Percentiles rank a stretch among this genome's conserved stretches.
Evolutionary conservation across 1,140 invertebrate genomes (phyloP).

Genomic region (Triops longicaudatus): DNA sequence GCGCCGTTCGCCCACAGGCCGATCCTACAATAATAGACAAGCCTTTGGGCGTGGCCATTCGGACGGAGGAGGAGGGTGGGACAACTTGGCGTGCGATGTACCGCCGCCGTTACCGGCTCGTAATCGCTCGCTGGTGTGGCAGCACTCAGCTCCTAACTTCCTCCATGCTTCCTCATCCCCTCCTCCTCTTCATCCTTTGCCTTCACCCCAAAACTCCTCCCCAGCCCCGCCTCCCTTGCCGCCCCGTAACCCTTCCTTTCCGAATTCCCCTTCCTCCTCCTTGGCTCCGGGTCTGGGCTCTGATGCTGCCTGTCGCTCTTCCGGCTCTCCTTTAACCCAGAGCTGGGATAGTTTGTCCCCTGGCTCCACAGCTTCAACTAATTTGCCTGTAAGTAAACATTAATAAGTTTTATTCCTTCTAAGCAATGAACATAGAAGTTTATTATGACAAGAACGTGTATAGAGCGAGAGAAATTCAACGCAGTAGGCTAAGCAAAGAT

Average conservation of each 20-base stretch:
- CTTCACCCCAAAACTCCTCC: conserved; percentile 32
- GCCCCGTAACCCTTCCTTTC: conserved; percentile 46
- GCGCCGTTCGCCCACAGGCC: conserved; percentile 34
- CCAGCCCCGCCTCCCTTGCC: conserved; percentile 49
- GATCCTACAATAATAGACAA: conserved; percentile 20
- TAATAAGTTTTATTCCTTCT: background rate
- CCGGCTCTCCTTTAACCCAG: conserved; percentile 10
- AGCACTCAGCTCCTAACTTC: conserved; percentile 33
- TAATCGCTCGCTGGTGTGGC: conserved; percentile 32
- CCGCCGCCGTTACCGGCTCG: conserved; percentile 32
- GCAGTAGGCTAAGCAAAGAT: too few species aligned
- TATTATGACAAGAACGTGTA: background rate
- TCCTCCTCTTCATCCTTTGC: conserved; percentile 37
- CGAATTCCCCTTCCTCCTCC: conserved; percentile 27
- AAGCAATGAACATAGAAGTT: background rate
- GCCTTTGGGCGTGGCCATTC: conserved; percentile 25
- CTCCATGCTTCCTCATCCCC: conserved; percentile 24
- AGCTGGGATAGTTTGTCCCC: conserved; percentile 10
- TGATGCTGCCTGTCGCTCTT: conserved; percentile 3
- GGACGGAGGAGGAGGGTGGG: conserved; percentile 25
- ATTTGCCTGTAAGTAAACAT: conserved; percentile 12
- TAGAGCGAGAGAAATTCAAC: background rate
- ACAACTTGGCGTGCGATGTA: conserved; percentile 31
- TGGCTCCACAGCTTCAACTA: conserved; percentile 5
- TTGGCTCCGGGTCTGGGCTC: background rate